Evolutionary conservation across 2,797 vertebrate genomes (phyloP), one percentile per base, ranked within the genome.

Genomic region (Helarctos malayanus): DNA sequence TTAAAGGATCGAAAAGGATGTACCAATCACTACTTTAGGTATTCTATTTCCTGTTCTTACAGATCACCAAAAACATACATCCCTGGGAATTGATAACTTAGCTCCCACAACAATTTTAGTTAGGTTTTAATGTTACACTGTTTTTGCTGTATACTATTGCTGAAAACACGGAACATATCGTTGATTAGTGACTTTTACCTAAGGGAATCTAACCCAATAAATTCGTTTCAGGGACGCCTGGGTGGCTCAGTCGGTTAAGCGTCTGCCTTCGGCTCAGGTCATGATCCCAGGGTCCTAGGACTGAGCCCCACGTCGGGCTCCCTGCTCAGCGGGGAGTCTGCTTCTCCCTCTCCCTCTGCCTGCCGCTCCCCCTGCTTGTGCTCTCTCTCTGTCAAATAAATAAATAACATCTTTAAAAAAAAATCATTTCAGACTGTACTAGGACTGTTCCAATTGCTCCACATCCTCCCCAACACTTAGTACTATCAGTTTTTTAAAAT

Each of bases 111-210:
- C 38, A 89, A 82, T 41, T 35, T 79, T 95, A 94, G 25, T 88
- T 59, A 94, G 89, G 73, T 68, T 81, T 94, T 94, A 94, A 47
- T 78, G 91, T 79, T 10, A 91, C 0, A 16, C 29, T 79, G 11
- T 21, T 95, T 94, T 81, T 88, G 49, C 14, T 71, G 9, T 87
- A 82, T 75, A 95, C 45, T 80, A 27, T 10, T 65, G 32, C 7
- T 95, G 8, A 84, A 76, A 92, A 93, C 12, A 68, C n/a, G 79
- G 15, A 91, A 61, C 12, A 84, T 59, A 95, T 49, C 78, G 18
- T 12, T 96, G 35, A 83, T 84, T 93, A 95, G n/a, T 79, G 69
- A 93, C n/a, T 94, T 95, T 29, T 96, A 14, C 29, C 7, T 68
- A 95, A 96, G 14, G 7, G 41, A 54, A 76, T 45, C 35, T 83